These are phyloP conservation scores for Rhagonycha lutea DNA, from an alignment of 2,888 invertebrate species.

Conservation along the genomic window DNA sequence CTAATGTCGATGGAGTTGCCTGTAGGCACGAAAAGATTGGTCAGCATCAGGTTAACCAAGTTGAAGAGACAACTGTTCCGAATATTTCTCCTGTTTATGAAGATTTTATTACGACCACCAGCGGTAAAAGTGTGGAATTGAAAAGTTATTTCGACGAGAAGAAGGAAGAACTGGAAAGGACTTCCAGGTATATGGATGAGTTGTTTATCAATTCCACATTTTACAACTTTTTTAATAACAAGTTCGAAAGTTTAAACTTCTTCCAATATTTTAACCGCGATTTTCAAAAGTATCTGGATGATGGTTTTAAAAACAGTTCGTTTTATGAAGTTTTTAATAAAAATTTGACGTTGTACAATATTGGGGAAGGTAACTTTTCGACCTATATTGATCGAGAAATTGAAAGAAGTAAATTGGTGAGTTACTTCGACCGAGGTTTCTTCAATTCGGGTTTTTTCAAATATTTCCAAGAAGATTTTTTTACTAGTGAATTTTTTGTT, in stretches of 20 bases:
- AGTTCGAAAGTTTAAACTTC: background rate
- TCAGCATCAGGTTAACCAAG: too few species aligned
- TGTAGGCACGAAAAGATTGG: background rate
- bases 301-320: constrained; percentile 5
- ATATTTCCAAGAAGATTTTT: background rate
- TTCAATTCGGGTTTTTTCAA: background rate
- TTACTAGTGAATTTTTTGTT: background rate
- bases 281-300: background rate
- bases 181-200: background rate
- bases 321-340: background rate
- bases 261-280: background rate
- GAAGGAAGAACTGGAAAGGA: background rate
- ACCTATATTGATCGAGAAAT: background rate
- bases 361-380: background rate
- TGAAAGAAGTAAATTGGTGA: background rate
- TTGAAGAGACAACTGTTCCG: background rate
- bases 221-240: background rate
- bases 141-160: background rate
- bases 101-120: background rate
- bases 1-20: background rate
- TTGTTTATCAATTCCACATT: background rate
- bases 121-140: background rate
- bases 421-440: background rate
- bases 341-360: background rate
- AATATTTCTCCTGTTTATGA: background rate